Percentiles rank a stretch among this genome's conserved stretches.
Conservation (phyloP, 2,888 invertebrate genomes). For the Sinhomidia bicolor region DNA sequence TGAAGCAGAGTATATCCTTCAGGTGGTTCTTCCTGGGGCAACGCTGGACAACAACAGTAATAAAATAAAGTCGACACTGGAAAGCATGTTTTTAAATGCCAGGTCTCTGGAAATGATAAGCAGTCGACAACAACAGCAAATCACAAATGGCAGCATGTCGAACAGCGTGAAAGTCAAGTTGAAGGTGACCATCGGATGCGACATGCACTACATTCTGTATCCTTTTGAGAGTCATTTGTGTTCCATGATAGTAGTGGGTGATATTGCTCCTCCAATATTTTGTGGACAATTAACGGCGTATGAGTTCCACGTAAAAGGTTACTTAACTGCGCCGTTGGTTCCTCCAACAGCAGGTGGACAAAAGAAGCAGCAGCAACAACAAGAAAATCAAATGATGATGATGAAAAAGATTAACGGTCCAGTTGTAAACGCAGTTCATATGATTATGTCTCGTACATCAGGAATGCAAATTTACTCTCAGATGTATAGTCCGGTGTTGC, state of each 20-base stretch:
- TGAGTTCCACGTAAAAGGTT: conserved; percentile 12
- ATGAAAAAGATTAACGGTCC: neutral
- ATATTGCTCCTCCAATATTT: neutral
- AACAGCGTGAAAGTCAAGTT: neutral
- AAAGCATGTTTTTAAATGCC: neutral
- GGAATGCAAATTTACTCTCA: neutral
- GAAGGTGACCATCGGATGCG: neutral
- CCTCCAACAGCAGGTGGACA: neutral
- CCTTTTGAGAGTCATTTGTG: conserved; percentile 10
- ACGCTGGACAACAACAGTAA: too few relatives aligned
- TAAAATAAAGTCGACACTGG: too few relatives aligned
- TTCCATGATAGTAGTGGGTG: neutral
- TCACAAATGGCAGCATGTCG: neutral
- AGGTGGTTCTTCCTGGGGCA: too few relatives aligned
- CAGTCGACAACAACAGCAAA: too few relatives aligned
- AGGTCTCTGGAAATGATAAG: neutral
- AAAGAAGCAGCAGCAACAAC: neutral
- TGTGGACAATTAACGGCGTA: neutral
- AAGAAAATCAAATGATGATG: too few relatives aligned
- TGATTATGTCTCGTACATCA: neutral
- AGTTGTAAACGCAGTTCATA: neutral
- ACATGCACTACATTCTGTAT: neutral
- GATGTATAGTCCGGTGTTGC: conserved; percentile 10
- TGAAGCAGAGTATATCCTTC: neutral
- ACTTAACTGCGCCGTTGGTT: neutral